Base-by-base conservation (phyloP, 2,797 vertebrate genomes). In the Phrynocephalus forsythii region DNA sequence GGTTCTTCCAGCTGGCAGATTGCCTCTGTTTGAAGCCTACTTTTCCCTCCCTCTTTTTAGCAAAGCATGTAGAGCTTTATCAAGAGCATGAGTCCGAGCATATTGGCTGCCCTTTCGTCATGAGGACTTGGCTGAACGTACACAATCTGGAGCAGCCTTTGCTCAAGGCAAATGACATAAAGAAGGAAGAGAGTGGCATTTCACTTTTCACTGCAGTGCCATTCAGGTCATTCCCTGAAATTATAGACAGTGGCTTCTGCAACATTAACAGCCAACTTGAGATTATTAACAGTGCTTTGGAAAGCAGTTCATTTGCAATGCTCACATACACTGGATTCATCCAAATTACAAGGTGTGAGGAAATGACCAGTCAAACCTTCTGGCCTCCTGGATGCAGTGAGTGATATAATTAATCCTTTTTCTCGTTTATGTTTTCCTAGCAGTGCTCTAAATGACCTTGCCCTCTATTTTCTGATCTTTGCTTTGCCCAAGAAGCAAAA, bases 111-210 rank as follows among this genome's bases (percentile, higher is more conserved):
- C 90, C 91, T 95, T 95, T 95, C 92, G 92, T 94, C 92, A 89
- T 91, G 86, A 88, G 93, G 95, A 91, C 90, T 92, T 95, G 0
- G 0, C 89, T 88, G 82, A 92, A 91, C 88, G 92, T 93, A 92
- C 93, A 94, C 91, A 93, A 93, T 93, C 92, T 93, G 90, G 91
- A 95, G 93, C 92, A 95, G 87, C 86, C 92, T 95, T 95, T 94
- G 93, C 94, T 95, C 91, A 95, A 95, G 94, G 93, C 94, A 88
- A 93, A 95, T 92, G 90, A 94, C 91, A 93, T 93, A 91, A 93
- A 90, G 79, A 77, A 94, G 88, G 88, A 93, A 89, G 88, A 94
- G 89, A 95, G 84, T 95, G 95, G 93, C 93, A 95, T 95, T 95
- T 95, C 93, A 93, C 93, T 93, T 92, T 94, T 94, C 91, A 94